Evolutionary conservation across 64 coral and sea anemone genomes (phyloP).

Genomic region (Pocillopora damicornis): DNA sequence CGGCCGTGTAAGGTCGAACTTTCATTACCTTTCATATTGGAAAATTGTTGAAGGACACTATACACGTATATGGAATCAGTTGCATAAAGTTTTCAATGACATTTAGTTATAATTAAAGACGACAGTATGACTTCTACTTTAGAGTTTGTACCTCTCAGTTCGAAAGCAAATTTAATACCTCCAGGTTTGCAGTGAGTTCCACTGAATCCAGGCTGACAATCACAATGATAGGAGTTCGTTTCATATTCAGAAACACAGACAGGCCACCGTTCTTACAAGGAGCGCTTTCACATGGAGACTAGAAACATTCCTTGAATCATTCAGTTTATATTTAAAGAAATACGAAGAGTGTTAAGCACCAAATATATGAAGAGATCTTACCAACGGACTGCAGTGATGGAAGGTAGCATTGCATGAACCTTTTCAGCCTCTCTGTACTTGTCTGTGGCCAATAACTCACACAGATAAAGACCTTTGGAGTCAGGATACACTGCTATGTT

Average conservation of each 20-base stretch:
- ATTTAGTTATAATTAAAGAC: not conserved
- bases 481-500: not conserved
- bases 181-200: not conserved
- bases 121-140: too few relatives aligned
- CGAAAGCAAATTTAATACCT: not conserved
- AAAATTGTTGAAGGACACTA: too few relatives aligned
- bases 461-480: not conserved
- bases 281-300: conserved; percentile 27
- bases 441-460: not conserved
- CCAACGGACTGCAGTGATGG: too few relatives aligned
- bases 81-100: too few relatives aligned
- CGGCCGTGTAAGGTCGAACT: too few relatives aligned
- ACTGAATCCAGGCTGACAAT: not conserved
- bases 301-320: not conserved
- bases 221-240: not conserved
- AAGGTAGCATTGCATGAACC: too few relatives aligned
- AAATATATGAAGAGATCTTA: too few relatives aligned
- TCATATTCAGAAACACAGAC: conserved; percentile 34
- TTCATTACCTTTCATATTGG: too few relatives aligned
- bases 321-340: too few relatives aligned
- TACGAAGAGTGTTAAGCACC: too few relatives aligned
- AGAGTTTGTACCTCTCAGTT: too few relatives aligned
- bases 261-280: conserved; percentile 23
- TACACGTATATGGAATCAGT: too few relatives aligned
- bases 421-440: not conserved